Percentiles rank a stretch among this genome's conserved stretches.
These are phyloP conservation scores for Lipophrys pholis DNA, from an alignment of 2,113 vertebrate species.

Conservation along the genomic window DNA sequence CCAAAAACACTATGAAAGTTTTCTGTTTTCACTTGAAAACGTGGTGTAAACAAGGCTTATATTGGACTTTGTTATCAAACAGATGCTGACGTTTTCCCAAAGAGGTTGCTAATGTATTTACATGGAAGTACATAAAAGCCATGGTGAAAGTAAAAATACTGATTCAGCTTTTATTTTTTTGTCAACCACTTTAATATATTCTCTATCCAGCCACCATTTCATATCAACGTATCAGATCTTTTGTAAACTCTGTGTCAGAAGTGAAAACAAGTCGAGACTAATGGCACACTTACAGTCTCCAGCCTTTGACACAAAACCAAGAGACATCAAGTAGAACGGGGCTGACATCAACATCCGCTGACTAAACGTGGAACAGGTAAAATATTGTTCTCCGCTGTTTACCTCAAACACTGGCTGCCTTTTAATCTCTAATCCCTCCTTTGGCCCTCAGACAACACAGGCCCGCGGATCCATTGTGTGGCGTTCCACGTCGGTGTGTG, in stretches of 20 bases:
- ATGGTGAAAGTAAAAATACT: no score
- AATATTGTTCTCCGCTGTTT: slow-evolving; percentile 79
- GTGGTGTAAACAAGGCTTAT: no score
- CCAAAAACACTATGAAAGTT: no score
- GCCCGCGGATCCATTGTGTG: slow-evolving; percentile 77
- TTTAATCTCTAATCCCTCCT: slow-evolving; percentile 84
- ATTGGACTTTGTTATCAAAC: no score
- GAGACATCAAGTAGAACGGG: slow-evolving; percentile 36
- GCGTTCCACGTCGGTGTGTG: slow-evolving; percentile 56
- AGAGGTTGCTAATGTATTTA: no score
- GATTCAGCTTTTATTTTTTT: no score
- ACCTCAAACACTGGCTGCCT: slow-evolving; percentile 70
- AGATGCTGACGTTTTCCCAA: no score
- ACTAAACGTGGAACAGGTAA: slow-evolving; percentile 72
- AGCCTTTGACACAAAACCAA: slow-evolving; percentile 34
- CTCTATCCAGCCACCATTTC: background rate
- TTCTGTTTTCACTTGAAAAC: no score
- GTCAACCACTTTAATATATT: no score
- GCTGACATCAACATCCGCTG: slow-evolving; percentile 74
- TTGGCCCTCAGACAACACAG: slow-evolving; percentile 76
- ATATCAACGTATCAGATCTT: background rate
- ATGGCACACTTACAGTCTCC: slow-evolving; percentile 15
- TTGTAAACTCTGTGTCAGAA: slow-evolving; percentile 19
- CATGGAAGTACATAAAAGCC: no score
- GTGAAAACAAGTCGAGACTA: slow-evolving; percentile 24